Base-by-base conservation (phyloP, 2,797 vertebrate genomes). In the Carapus acus region DNA sequence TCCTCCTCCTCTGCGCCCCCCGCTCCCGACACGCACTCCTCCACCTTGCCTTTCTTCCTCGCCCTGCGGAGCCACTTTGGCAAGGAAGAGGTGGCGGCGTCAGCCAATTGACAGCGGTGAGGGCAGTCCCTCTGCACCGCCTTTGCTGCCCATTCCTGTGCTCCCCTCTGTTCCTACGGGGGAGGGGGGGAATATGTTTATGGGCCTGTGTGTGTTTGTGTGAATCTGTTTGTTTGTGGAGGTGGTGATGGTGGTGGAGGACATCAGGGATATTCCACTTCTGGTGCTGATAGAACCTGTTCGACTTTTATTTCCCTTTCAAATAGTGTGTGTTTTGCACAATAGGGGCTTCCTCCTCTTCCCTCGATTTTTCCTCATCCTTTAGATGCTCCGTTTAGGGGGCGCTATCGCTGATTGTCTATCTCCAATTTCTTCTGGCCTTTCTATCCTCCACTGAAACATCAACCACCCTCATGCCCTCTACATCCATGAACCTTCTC, bases 61-160 rank as follows among this genome's bases (percentile, higher is more conserved):
- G 79, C 84, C 84, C 86, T 81, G 77, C 81, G 75, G 85, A 87
- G 85, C 81, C 87, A 82, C 86, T 85, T 81, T 79, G 79, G 77
- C 77, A 81, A 79, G 81, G 79, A 76, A 69, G 73, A 80, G 31
- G 31, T 33, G 77, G 74, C 69, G 77, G 80, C 79, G 73, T 76
- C 83, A 76, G 74, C 79, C 80, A 82, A 82, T 84, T 87, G 84
- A 75, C 74, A 79, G 77, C 75, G 70, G 75, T 78, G 67, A 71
- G 52, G 64, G 39, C 60, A 54, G 62, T 67, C 50, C 55, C 49
- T 62, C 62, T 69, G 19, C 8, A 74, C 55, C 4, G 41, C 24
- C 24, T 27, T n/a, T n/a, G n/a, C n/a, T n/a, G n/a, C n/a, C 54
- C 58, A 62, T 54, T 52, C 55, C 50, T 47, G 24, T 44, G 45